Base-by-base conservation (phyloP, 2,797 vertebrate genomes). In the Gambelia wislizenii region DNA sequence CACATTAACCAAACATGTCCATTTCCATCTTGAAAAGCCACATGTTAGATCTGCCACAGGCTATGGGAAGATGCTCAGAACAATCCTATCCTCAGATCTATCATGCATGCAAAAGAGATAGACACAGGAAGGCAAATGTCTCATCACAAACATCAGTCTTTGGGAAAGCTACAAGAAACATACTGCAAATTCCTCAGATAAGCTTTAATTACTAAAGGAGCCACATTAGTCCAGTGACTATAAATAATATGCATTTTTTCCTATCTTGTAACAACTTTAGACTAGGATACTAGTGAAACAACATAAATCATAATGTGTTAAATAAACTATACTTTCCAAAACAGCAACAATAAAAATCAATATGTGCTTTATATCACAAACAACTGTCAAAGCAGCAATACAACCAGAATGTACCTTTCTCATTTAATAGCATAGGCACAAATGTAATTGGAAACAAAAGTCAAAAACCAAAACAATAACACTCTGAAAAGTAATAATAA, bases 171-270 rank as follows among this genome's bases (percentile, higher is more conserved):
- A 36, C 85, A 82, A 85, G 52, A 84, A 80, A 91, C 54, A 89
- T 86, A 81, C 30, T 59, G 59, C 42, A 91, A 56, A 80, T 87
- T 93, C 87, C 61, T 78, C 74, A 91, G 77, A 88, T 67, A 70
- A 3, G 56, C 22, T 90, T 33, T 70, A 76, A 20, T 87, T 84
- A 72, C 64, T 89, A 33, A 0, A 0, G 42, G 27, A 94, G 84
- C 47, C 85, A 75, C 6, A 36, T 85, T 52, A 74, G 69, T 64
- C 18, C n/a, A 72, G 61, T 25, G 84, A 70, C 42, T 93, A 85
- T 91, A 84, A 67, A 87, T 92, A 49, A 4, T 4, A 54, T 44
- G n/a, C 89, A 77, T 72, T 90, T 85, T 84, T 25, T 8, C 6
- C 33, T 8, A 59, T 87, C 67, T 42, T 36, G 4, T 6, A 86